Percentiles rank a stretch among this genome's conserved stretches.
phyloP scores from a whole-genome alignment of 2,113 vertebrate genomes.

The Trematocara variabile region DNA sequence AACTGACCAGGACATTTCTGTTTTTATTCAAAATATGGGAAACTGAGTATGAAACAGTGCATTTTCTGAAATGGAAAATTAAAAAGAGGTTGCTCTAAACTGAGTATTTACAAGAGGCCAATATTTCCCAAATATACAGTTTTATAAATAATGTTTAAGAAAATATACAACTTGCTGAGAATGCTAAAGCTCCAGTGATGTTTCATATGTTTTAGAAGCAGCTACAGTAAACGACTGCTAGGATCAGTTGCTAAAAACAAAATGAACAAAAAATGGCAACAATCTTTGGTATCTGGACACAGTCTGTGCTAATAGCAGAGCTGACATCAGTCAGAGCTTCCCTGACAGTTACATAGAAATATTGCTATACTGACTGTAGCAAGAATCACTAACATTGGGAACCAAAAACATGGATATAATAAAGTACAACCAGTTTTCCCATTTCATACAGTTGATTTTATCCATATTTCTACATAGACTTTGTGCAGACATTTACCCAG shows the following conservation, averaged over 20 bases:
- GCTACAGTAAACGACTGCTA: constrained; percentile 20
- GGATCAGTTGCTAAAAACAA: constrained; percentile 7
- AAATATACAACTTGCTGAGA: constrained; percentile 46
- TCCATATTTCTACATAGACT: constrained; percentile 17
- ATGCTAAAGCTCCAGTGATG: constrained; percentile 62
- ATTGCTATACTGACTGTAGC: not conserved
- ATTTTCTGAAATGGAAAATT: constrained; percentile 45
- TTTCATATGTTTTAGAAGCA: constrained; percentile 28
- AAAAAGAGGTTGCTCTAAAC: constrained; percentile 7
- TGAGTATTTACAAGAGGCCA: constrained; percentile 44
- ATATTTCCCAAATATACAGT: constrained; percentile 42
- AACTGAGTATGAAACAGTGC: constrained; percentile 53
- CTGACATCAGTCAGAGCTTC: not conserved
- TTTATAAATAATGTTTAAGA: constrained; percentile 63
- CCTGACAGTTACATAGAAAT: not conserved
- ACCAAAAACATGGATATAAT: not conserved
- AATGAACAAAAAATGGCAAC: not conserved
- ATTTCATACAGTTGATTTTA: not conserved
- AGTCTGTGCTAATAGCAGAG: not conserved
- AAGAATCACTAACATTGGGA: not conserved
- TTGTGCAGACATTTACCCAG: constrained; percentile 27
- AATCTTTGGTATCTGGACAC: constrained; percentile 46
- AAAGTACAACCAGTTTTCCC: not conserved
- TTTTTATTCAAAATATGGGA: constrained; percentile 65
- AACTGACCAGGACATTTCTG: not conserved